These are phyloP conservation scores for Eilema griseolum DNA, from an alignment of 2,888 invertebrate species.

Conservation along the genomic window DNA sequence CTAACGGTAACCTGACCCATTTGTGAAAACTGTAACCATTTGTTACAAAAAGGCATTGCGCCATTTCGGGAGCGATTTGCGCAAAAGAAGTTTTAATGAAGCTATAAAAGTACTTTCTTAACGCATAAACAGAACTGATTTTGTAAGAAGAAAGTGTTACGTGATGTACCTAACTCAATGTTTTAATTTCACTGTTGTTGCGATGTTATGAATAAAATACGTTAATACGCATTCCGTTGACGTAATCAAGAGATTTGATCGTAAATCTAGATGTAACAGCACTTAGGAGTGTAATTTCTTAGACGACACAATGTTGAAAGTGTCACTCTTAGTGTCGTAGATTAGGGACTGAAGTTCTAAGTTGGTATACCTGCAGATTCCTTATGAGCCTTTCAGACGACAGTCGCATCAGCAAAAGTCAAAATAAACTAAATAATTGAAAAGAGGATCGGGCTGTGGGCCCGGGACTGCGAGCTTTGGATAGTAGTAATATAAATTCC, in stretches of 20 bases:
- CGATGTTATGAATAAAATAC: conserved; percentile 1
- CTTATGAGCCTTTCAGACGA: too few species aligned
- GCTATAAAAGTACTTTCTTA: conserved; percentile 35
- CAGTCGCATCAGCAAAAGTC: background rate
- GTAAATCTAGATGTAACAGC: background rate
- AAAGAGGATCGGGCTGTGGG: background rate
- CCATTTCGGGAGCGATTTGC: conserved; percentile 18
- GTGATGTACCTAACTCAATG: background rate
- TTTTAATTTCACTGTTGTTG: conserved; percentile 5
- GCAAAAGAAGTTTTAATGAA: conserved; percentile 34
- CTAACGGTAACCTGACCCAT: background rate
- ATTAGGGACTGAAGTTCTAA: too few species aligned
- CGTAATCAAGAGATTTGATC: background rate
- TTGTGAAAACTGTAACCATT: conserved; percentile 18
- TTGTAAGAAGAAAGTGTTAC: conserved; percentile 15
- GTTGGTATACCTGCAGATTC: too few species aligned
- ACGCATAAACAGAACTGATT: conserved; percentile 25
- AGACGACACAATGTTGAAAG: too few species aligned
- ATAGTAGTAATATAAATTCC: background rate
- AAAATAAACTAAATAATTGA: background rate
- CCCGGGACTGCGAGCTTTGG: background rate
- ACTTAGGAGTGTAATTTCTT: background rate
- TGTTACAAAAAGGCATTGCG: conserved; percentile 26
- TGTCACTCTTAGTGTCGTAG: too few species aligned
- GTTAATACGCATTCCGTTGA: background rate